phyloP scores from a whole-genome alignment of 2,888 invertebrate genomes.

The Temnothorax unifasciatus region DNA sequence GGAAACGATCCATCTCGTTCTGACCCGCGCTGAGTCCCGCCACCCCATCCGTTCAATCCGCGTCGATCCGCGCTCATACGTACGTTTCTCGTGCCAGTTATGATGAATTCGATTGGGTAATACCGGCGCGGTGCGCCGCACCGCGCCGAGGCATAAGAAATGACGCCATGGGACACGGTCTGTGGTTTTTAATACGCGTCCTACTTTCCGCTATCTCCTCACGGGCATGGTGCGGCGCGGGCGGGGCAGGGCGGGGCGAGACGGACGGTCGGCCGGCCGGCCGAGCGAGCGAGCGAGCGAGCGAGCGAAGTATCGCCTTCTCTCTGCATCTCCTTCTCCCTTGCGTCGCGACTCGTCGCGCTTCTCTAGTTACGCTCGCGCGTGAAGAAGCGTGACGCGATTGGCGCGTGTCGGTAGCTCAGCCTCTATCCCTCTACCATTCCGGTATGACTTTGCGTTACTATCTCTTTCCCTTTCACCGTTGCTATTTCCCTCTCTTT shows the following conservation, averaged over 20 bases:
- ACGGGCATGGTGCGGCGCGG: slow-evolving; percentile 51
- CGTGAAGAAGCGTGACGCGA: slow-evolving; percentile 72
- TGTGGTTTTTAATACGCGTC: slow-evolving; percentile 86
- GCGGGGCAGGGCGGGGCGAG: not conserved
- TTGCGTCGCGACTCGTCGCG: slow-evolving; percentile 19
- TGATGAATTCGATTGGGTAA: slow-evolving; percentile 86
- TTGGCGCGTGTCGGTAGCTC: slow-evolving; percentile 74
- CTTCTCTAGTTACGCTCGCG: slow-evolving; percentile 51
- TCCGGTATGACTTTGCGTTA: not conserved
- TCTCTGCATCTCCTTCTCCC: slow-evolving; percentile 46
- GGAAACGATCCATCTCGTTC: slow-evolving; percentile 59
- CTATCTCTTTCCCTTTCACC: slow-evolving; percentile 20
- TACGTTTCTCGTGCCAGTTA: slow-evolving; percentile 82
- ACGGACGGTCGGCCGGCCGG: not conserved
- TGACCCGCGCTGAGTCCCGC: slow-evolving; percentile 33
- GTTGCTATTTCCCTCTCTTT: slow-evolving; percentile 27
- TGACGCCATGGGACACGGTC: slow-evolving; percentile 84
- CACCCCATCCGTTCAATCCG: slow-evolving; percentile 20
- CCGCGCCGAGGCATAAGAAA: slow-evolving; percentile 77
- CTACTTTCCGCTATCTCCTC: slow-evolving; percentile 85
- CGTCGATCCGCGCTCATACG: slow-evolving; percentile 47
- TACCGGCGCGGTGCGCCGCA: slow-evolving; percentile 63
- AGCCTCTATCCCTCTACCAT: slow-evolving; percentile 56
- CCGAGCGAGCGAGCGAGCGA: slow-evolving; percentile 44
- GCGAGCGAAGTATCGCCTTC: slow-evolving; percentile 64